These are phyloP conservation scores for Malurus leucopterus DNA, from an alignment of 2,797 vertebrate species.

Conservation along the genomic window DNA sequence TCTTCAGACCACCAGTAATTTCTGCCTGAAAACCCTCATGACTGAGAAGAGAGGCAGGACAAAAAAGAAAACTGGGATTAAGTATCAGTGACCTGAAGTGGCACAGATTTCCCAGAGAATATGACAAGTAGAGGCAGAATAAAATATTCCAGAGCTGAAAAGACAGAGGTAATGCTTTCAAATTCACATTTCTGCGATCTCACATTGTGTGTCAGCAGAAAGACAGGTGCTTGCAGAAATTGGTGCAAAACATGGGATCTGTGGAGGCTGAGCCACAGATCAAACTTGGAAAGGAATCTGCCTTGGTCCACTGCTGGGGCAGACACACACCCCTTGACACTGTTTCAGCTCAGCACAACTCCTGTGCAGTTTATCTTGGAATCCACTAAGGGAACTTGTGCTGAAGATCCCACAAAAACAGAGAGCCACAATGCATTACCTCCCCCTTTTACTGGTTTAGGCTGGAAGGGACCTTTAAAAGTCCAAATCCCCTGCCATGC, in stretches of 20 bases:
- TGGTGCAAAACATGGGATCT: not conserved
- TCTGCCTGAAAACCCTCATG: not conserved
- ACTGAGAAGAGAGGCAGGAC: not conserved
- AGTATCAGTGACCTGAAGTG: not conserved
- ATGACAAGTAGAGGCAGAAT: not conserved
- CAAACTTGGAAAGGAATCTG: not conserved
- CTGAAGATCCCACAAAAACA: not conserved
- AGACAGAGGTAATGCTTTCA: not conserved
- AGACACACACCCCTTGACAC: fast-evolving
- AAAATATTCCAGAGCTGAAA: not conserved
- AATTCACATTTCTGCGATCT: fast-evolving
- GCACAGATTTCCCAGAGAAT: not conserved
- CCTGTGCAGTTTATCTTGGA: not conserved
- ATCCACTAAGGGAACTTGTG: not conserved
- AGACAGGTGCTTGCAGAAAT: fast-evolving
- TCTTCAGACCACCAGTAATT: not conserved
- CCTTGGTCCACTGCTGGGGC: fast-evolving
- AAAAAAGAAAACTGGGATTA: not conserved
- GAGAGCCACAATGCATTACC: not conserved
- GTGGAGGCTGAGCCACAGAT: fast-evolving
- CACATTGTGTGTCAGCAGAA: not conserved
- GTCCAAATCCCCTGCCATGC: not conserved
- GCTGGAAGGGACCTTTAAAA: not conserved
- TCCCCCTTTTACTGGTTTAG: not conserved
- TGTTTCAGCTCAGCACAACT: not conserved